Conservation (phyloP, 2,113 vertebrate genomes). For the Dascyllus trimaculatus region DNA sequence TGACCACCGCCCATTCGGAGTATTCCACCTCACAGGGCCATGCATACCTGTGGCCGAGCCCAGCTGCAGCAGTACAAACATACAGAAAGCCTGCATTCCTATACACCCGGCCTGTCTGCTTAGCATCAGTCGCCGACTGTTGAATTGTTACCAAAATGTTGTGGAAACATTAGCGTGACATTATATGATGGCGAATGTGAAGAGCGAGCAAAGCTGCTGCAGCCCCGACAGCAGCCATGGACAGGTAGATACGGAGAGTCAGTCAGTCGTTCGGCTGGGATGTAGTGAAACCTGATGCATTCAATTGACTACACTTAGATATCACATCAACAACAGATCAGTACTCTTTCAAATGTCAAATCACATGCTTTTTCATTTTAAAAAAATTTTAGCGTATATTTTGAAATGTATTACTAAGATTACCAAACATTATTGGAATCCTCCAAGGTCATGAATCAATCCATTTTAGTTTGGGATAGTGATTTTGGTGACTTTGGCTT, state of each 20-base stretch:
- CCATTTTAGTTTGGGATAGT: too few relatives aligned
- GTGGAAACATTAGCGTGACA: slow-evolving; percentile 40
- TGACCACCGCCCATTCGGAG: slow-evolving; percentile 63
- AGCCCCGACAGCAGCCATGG: neutral
- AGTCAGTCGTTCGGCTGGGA: neutral
- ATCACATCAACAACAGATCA: too few relatives aligned
- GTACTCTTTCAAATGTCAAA: too few relatives aligned
- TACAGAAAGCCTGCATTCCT: slow-evolving; percentile 61
- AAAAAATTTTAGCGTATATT: too few relatives aligned
- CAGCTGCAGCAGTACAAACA: slow-evolving; percentile 70
- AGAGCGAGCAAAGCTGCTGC: slow-evolving; percentile 15
- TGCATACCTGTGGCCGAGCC: slow-evolving; percentile 68
- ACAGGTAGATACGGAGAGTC: slow-evolving; percentile 1
- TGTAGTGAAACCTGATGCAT: too few relatives aligned
- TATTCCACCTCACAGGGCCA: slow-evolving; percentile 56
- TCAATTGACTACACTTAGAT: too few relatives aligned
- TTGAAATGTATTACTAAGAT: too few relatives aligned
- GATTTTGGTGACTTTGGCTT: too few relatives aligned
- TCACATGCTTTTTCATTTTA: too few relatives aligned
- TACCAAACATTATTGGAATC: too few relatives aligned
- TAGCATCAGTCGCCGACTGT: slow-evolving; percentile 49
- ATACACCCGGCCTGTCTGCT: slow-evolving; percentile 54
- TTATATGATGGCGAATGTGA: slow-evolving; percentile 17
- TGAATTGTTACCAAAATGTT: slow-evolving; percentile 32
- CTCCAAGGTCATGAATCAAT: too few relatives aligned